These are phyloP conservation scores for Fratercula arctica DNA, from an alignment of 2,797 vertebrate species.

Conservation along the genomic window DNA sequence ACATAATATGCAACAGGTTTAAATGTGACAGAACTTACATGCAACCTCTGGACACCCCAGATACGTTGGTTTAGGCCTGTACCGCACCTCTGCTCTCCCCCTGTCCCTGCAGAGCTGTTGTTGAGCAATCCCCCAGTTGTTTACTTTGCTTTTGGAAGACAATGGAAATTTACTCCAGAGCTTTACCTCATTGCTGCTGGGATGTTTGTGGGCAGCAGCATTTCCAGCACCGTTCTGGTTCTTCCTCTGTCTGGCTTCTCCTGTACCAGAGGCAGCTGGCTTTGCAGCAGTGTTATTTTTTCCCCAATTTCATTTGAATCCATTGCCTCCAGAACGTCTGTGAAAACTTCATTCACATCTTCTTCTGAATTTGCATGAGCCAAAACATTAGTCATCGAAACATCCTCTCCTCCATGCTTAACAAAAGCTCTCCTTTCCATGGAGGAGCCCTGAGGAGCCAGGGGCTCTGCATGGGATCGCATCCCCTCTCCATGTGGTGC, in stretches of 20 bases:
- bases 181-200: slow-evolving; percentile 10
- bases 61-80: neutral
- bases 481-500: neutral
- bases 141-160: slow-evolving; percentile 25
- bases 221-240: neutral
- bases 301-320: neutral
- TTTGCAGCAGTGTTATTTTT: neutral
- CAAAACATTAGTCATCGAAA: neutral
- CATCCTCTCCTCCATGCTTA: neutral
- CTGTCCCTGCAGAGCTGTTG: neutral
- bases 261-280: neutral
- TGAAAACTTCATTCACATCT: neutral
- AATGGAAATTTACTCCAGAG: slow-evolving; percentile 48
- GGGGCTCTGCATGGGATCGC: neutral
- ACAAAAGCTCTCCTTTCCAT: neutral
- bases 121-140: slow-evolving; percentile 2
- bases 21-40: neutral
- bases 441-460: neutral
- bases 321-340: neutral
- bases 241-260: neutral
- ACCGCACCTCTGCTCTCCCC: neutral
- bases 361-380: slow-evolving; percentile 13
- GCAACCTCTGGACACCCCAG: neutral
- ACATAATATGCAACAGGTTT: neutral
- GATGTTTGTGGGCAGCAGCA: neutral